Evolutionary conservation across 2,113 vertebrate species (phyloP), one percentile per base, ranked within the genome.

Genomic region (Rhinoderma darwinii): DNA sequence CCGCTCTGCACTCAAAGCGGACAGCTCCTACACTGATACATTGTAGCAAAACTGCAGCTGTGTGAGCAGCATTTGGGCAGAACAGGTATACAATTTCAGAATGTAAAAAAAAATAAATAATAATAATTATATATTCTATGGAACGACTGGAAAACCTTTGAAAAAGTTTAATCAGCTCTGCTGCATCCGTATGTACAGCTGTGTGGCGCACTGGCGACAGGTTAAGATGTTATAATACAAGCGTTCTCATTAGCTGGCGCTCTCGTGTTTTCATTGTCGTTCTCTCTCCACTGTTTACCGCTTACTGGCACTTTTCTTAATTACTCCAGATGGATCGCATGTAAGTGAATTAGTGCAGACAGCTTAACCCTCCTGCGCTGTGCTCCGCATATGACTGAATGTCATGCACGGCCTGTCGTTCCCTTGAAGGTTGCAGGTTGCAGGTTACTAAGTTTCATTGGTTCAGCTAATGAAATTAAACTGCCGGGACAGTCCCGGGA

Each of bases 381-480:
- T 25, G 44, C 37, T n/a, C 74, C 30, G 59, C 63, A 51, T 44
- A 44, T 41, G 50, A 20, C 66, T 39, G 81, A 22, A 6, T 54
- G 68, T 73, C 25, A 66, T 37, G 39, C 50, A 27, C 12, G 32
- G 35, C 50, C 18, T n/a, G 83, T 9, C 20, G 22, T 25, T 30
- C 32, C 47, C 37, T 56, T 4, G 30, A 27, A 39, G 84, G 56
- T 72, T 63, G 51, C 77, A 39, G 84, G 56, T 72, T 63, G 51
- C 77, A 43, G 63, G 84, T 44, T 56, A 86, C 47, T 43, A 27
- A 72, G n/a, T 56, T 72, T 50, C 32, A 43, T 41, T 43, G 50
- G 17, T 72, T 81, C 63, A 3, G 63, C 44, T 86, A 86, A 86
- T 86, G 39, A 72, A 56, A 86, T 81, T 56, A 73, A 56, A 56